These are phyloP conservation scores for Polia nebulosa DNA, from an alignment of 2,888 invertebrate species.

Conservation along the genomic window DNA sequence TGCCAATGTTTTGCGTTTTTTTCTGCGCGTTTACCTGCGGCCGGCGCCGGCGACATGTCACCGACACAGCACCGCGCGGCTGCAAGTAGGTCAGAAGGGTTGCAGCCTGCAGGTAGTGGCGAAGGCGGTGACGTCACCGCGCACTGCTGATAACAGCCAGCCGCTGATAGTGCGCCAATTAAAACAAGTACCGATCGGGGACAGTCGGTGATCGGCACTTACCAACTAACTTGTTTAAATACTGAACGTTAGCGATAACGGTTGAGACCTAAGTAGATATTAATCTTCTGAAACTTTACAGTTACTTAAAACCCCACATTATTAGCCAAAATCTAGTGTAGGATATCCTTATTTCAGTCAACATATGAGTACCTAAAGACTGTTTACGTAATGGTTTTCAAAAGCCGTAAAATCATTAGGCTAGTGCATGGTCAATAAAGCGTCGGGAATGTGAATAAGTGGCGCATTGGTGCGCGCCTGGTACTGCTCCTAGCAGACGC, in stretches of 20 bases:
- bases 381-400: too few species aligned
- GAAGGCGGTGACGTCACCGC: conserved; percentile 35
- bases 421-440: background rate
- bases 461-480: conserved; percentile 23
- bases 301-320: too few species aligned
- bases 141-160: conserved; percentile 8
- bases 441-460: background rate
- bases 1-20: conserved; percentile 52
- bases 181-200: conserved; percentile 10
- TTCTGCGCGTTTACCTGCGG: conserved; percentile 49
- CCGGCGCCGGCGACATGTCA: conserved; percentile 60
- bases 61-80: conserved; percentile 32
- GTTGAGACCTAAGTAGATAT: background rate
- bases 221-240: background rate
- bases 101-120: conserved; percentile 56
- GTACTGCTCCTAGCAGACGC: background rate
- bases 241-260: background rate
- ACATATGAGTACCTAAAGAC: too few species aligned
- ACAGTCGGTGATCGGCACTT: background rate
- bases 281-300: background rate
- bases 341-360: too few species aligned
- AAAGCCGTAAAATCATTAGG: too few species aligned
- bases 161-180: conserved; percentile 16
- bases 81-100: conserved; percentile 64
- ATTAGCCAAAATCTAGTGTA: too few species aligned